Percentiles rank a stretch among this genome's conserved stretches.
Evolutionary conservation across 2,888 invertebrate genomes (phyloP).

Genomic region (Sinelater perroti): DNA sequence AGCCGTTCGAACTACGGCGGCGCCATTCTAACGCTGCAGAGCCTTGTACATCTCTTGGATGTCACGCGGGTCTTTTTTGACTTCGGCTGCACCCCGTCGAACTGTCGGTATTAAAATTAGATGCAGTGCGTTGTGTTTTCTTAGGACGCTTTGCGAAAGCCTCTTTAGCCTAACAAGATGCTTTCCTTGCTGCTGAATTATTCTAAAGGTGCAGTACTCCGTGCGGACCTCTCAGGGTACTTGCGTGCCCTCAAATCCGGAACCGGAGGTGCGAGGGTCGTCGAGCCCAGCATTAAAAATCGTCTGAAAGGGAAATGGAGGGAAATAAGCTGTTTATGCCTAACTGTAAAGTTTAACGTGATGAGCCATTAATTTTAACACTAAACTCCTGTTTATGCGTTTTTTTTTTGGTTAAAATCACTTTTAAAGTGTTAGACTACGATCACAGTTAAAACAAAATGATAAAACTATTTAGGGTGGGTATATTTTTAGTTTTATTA

Average conservation of each 20-base stretch:
- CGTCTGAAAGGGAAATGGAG: neutral
- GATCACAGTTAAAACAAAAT: too few relatives aligned
- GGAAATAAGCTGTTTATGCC: constrained; percentile 4
- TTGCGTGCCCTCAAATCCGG: constrained; percentile 10
- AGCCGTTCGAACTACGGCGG: neutral
- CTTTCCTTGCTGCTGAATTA: constrained; percentile 14
- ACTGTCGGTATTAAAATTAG: constrained; percentile 7
- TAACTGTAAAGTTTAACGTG: neutral
- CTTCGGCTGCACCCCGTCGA: neutral
- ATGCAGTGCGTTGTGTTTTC: constrained; percentile 17
- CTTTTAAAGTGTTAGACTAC: too few relatives aligned
- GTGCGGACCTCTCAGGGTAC: constrained; percentile 4
- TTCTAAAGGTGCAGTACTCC: constrained; percentile 10
- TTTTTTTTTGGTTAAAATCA: too few relatives aligned
- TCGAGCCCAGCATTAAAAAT: constrained; percentile 1
- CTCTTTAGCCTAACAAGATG: constrained; percentile 17
- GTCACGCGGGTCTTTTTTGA: too few relatives aligned
- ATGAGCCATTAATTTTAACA: too few relatives aligned
- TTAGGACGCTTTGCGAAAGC: constrained; percentile 12
- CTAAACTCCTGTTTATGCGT: too few relatives aligned
- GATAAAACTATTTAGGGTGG: too few relatives aligned
- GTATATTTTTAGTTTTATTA: too few relatives aligned
- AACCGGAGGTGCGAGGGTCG: too few relatives aligned
- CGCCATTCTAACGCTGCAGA: too few relatives aligned
- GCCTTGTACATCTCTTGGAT: too few relatives aligned